Evolutionary conservation across 2,888 invertebrate genomes (phyloP).

Genomic region (Didymodactylos carnosus): DNA sequence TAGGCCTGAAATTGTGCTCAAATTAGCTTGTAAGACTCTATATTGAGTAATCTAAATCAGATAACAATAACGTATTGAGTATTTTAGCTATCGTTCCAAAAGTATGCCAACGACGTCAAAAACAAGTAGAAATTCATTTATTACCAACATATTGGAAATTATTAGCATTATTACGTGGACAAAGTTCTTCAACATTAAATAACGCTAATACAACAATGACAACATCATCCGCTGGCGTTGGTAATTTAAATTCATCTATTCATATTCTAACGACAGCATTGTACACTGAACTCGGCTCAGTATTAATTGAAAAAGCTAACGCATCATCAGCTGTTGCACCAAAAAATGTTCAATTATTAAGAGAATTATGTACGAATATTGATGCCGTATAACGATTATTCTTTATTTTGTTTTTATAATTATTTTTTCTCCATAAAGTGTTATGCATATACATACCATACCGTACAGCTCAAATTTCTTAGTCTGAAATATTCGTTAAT

Average conservation of each 20-base stretch:
- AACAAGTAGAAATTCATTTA: conserved; percentile 12
- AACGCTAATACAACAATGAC: background rate
- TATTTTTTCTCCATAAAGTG: no score
- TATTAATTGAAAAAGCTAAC: conserved; percentile 9
- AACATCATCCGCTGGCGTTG: background rate
- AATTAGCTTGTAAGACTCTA: conserved; percentile 1
- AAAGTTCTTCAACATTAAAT: no score
- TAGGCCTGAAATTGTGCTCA: conserved; percentile 7
- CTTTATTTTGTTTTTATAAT: background rate
- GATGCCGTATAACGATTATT: background rate
- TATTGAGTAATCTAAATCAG: background rate
- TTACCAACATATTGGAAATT: conserved; percentile 9
- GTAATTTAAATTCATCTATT: conserved; percentile 7
- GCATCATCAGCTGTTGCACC: conserved; percentile 3
- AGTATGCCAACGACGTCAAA: conserved; percentile 3
- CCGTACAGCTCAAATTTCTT: no score
- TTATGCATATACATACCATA: no score
- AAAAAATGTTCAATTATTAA: conserved; percentile 4
- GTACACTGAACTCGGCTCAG: conserved; percentile 3
- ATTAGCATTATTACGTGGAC: conserved; percentile 6
- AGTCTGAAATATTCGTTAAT: no score
- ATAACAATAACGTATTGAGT: background rate
- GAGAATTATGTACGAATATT: conserved; percentile 1
- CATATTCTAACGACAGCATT: background rate
- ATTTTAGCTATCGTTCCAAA: conserved; percentile 1